These are phyloP conservation scores for Paraplagusia blochii DNA, from an alignment of 2,113 vertebrate genomes.

Conservation along the genomic window DNA sequence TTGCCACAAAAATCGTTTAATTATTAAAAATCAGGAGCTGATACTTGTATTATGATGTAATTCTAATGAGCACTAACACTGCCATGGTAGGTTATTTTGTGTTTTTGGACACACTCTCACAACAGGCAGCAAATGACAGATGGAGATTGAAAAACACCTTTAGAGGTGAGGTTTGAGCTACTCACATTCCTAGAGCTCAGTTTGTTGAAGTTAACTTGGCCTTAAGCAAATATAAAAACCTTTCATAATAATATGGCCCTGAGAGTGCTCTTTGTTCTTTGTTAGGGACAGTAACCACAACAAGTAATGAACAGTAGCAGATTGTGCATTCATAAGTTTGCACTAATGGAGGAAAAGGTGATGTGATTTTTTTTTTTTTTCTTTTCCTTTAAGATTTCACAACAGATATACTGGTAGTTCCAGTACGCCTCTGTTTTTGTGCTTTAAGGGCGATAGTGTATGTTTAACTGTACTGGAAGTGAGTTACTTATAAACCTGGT, in stretches of 20 bases:
- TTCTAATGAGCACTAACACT: constrained; percentile 10
- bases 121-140: constrained; percentile 30
- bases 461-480: constrained; percentile 3
- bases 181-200: constrained; percentile 33
- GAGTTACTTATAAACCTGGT: constrained; percentile 16
- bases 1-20: too few relatives aligned
- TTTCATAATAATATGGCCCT: constrained; percentile 4
- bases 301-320: neutral
- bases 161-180: constrained; percentile 8
- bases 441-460: too few relatives aligned
- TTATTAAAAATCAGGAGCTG: too few relatives aligned
- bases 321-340: neutral
- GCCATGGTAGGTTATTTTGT: neutral
- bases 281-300: constrained; percentile 1
- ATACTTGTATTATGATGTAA: too few relatives aligned
- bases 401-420: constrained; percentile 1
- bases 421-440: too few relatives aligned
- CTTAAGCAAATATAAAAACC: constrained; percentile 48
- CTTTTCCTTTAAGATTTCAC: too few relatives aligned
- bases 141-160: constrained; percentile 52
- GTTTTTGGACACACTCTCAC: neutral
- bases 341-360: neutral
- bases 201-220: constrained; percentile 32
- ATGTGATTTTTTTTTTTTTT: too few relatives aligned
- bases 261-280: constrained; percentile 36